A percentile compares a stretch with the other conserved stretches of the same genome.
Conservation (phyloP, 1,140 invertebrate genomes). For the Oscheius sp. region DNA sequence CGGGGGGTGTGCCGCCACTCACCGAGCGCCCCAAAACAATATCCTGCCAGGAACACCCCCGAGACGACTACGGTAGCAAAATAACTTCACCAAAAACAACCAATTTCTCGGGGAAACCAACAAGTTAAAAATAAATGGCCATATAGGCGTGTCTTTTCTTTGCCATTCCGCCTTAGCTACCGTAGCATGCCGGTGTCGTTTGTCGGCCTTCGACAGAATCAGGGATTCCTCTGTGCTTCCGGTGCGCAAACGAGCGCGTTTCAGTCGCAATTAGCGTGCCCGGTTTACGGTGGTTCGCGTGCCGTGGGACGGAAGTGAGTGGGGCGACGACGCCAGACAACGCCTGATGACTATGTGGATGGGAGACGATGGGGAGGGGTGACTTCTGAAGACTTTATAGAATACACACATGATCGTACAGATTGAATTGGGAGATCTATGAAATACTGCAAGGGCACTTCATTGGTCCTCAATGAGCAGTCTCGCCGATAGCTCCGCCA, state of each 20-base stretch:
- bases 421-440: no score
- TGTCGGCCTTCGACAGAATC: neutral
- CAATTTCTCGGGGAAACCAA: neutral
- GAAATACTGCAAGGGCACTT: no score
- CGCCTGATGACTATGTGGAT: no score
- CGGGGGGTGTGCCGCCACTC: neutral
- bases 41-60: neutral
- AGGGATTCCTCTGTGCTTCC: conserved; percentile 1
- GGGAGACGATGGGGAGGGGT: no score
- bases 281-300: neutral
- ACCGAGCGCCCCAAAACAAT: conserved; percentile 10
- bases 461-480: no score
- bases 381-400: no score
- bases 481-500: no score
- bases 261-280: conserved; percentile 8
- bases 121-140: no score
- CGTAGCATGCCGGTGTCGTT: neutral
- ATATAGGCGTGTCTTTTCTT: no score
- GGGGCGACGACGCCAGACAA: neutral
- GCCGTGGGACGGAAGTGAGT: neutral
- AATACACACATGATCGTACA: no score
- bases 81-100: neutral
- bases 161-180: no score
- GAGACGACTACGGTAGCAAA: neutral
- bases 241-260: conserved; percentile 3